These are phyloP conservation scores for Calameuta filiformis DNA, from an alignment of 2,888 invertebrate genomes.

Conservation along the genomic window DNA sequence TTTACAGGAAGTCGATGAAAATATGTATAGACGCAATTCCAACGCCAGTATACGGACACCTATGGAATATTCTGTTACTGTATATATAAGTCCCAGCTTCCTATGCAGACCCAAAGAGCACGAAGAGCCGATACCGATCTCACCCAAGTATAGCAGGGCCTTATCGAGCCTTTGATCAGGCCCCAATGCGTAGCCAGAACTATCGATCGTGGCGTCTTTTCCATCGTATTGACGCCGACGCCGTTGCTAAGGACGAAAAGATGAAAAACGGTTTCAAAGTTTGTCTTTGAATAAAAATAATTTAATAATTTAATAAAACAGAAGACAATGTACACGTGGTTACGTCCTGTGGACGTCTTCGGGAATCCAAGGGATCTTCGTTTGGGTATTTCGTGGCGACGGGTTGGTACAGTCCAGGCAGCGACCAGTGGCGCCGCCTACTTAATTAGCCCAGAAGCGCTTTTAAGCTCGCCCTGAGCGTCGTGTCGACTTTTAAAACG, in stretches of 20 bases:
- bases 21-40: not conserved
- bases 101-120: not conserved
- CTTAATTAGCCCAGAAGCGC: constrained; percentile 23
- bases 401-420: not conserved
- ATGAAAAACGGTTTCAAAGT: not conserved
- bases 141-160: not conserved
- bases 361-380: not conserved
- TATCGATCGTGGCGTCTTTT: not conserved
- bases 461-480: constrained; percentile 8
- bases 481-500: not conserved
- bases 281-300: too few relatives aligned
- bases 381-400: not conserved
- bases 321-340: not conserved
- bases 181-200: not conserved
- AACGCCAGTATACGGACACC: not conserved
- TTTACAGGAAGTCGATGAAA: not conserved
- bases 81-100: not conserved
- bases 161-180: not conserved
- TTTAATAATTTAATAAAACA: not conserved
- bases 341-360: not conserved
- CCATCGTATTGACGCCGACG: not conserved
- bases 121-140: not conserved
- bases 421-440: constrained; percentile 17
- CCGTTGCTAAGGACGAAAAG: not conserved
- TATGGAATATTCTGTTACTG: not conserved